Conservation (phyloP, 2,797 vertebrate genomes). For the Tachyglossus aculeatus region DNA sequence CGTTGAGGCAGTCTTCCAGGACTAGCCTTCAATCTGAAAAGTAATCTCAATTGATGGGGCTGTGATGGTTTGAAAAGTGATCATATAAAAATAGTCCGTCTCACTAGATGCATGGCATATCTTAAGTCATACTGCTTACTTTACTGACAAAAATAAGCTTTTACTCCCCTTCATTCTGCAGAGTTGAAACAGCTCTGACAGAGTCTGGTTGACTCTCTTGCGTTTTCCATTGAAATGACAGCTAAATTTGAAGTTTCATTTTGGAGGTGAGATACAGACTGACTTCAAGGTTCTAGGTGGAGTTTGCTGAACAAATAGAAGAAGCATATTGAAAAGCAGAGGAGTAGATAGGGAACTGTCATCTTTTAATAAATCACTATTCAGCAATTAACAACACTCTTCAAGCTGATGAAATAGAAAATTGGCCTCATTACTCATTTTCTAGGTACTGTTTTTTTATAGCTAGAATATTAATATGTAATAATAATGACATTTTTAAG, state of each 20-base stretch:
- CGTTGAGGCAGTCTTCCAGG: slow-evolving; percentile 5
- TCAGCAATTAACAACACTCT: too few relatives aligned
- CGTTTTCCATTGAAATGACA: slow-evolving; percentile 22
- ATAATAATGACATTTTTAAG: too few relatives aligned
- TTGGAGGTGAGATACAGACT: too few relatives aligned
- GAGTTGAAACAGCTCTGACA: slow-evolving; percentile 17
- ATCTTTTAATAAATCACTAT: too few relatives aligned
- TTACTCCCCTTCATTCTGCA: slow-evolving; percentile 5
- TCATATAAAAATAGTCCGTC: slow-evolving; percentile 9
- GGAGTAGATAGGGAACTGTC: too few relatives aligned
- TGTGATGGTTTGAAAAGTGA: not conserved
- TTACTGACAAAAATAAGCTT: slow-evolving; percentile 28
- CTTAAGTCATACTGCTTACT: slow-evolving; percentile 32
- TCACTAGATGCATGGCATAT: slow-evolving; percentile 27
- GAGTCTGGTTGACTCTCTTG: slow-evolving; percentile 14
- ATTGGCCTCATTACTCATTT: too few relatives aligned
- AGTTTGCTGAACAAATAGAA: slow-evolving; percentile 11
- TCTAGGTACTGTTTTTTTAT: too few relatives aligned
- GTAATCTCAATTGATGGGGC: slow-evolving; percentile 20
- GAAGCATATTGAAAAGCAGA: too few relatives aligned
- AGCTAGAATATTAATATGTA: too few relatives aligned
- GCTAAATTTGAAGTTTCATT: slow-evolving; percentile 9
- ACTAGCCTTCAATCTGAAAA: slow-evolving; percentile 22
- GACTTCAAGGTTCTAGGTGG: not conserved
- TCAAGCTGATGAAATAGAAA: too few relatives aligned